A percentile compares a stretch with the other conserved stretches of the same genome.
Conservation (phyloP, 2,888 invertebrate species). For the Mayetiola destructor region DNA sequence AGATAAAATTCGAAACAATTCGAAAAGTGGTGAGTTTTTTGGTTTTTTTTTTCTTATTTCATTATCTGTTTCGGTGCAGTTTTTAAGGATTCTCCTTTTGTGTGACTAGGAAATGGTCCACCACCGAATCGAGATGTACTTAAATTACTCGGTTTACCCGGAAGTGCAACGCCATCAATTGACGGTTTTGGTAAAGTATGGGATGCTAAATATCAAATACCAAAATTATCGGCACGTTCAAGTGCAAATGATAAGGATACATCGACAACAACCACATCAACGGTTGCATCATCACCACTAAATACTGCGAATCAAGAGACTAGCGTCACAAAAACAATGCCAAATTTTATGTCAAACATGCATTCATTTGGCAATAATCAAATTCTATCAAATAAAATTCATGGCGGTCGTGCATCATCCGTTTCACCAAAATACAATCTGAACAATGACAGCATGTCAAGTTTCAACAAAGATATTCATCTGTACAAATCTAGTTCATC, state of each 20-base stretch:
- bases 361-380: not conserved
- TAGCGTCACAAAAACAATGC: not conserved
- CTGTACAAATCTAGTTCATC: conserved; percentile 10
- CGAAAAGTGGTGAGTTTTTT: not conserved
- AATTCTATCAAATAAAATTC: conserved; percentile 9
- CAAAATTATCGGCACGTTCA: conserved; percentile 53
- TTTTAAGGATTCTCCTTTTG: not conserved
- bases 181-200: conserved; percentile 64
- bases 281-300: conserved; percentile 8
- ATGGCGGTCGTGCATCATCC: conserved; percentile 6
- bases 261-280: not conserved
- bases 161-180: conserved; percentile 43
- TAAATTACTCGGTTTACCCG: conserved; percentile 39
- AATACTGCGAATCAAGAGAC: not conserved
- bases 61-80: not conserved
- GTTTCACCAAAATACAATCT: conserved; percentile 6
- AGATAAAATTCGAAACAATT: not conserved
- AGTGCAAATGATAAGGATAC: conserved; percentile 17
- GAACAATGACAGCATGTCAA: not conserved
- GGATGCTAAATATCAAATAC: conserved; percentile 75
- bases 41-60: not conserved
- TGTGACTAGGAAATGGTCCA: not conserved
- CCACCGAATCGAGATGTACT: conserved; percentile 25
- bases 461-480: conserved; percentile 6
- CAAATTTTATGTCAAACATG: conserved; percentile 6